phyloP scores from a whole-genome alignment of 2,113 vertebrate genomes.

The Datnioides undecimradiatus region DNA sequence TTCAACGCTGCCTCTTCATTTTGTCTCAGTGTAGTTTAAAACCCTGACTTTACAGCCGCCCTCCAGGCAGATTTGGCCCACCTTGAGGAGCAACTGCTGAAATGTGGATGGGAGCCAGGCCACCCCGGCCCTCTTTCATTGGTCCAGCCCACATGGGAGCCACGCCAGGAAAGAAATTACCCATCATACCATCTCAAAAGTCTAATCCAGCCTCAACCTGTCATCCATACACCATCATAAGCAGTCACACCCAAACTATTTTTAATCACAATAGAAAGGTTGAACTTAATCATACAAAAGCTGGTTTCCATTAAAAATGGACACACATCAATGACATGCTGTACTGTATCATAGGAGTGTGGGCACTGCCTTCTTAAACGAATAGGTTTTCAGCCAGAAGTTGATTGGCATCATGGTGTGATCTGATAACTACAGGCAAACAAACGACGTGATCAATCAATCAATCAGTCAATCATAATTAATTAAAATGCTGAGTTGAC shows the following conservation, averaged over 20 bases:
- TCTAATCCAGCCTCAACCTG: neutral
- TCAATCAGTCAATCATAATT: neutral
- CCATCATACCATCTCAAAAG: conserved; percentile 6
- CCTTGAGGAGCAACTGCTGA: conserved; percentile 60
- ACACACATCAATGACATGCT: neutral
- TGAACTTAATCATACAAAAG: neutral
- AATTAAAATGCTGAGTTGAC: neutral
- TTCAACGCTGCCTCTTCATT: neutral
- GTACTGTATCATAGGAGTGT: no score
- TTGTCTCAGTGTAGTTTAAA: conserved; percentile 17
- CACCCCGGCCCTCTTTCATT: conserved; percentile 52
- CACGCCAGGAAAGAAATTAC: conserved; percentile 51
- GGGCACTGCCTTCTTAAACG: neutral
- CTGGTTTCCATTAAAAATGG: neutral
- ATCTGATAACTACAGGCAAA: neutral
- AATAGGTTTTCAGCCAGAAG: neutral
- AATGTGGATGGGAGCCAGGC: conserved; percentile 41
- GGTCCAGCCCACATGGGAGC: conserved; percentile 19
- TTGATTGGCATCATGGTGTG: neutral
- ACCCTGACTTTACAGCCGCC: conserved; percentile 39
- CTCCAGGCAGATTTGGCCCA: conserved; percentile 63
- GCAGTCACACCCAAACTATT: neutral
- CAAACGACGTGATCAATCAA: neutral
- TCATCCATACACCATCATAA: neutral
- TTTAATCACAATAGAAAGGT: neutral